Evolutionary conservation across 2,888 invertebrate species (phyloP).

Genomic region (Phaedon cochleariae): DNA sequence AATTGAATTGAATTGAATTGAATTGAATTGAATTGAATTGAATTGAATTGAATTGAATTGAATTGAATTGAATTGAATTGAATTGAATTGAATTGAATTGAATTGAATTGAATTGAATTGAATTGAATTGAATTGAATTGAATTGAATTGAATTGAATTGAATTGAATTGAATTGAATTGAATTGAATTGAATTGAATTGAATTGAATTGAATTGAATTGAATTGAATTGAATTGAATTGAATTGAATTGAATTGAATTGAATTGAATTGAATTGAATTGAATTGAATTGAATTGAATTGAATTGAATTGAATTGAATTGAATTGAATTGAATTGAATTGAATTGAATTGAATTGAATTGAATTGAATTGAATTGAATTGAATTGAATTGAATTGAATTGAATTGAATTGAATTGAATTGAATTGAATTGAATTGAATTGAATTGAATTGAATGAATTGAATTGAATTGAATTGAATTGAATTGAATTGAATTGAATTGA

Average conservation of each 20-base stretch:
- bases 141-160: conserved; percentile 15
- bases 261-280: conserved; percentile 20
- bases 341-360: conserved; percentile 11
- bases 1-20: too few species aligned
- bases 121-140: conserved; percentile 9
- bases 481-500: too few species aligned
- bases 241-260: conserved; percentile 21
- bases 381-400: not conserved
- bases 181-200: conserved; percentile 22
- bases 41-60: too few species aligned
- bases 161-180: conserved; percentile 18
- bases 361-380: conserved; percentile 20
- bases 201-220: conserved; percentile 23
- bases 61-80: too few species aligned
- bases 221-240: conserved; percentile 22
- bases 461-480: too few species aligned
- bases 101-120: too few species aligned
- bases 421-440: conserved; percentile 13
- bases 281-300: conserved; percentile 17
- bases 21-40: too few species aligned
- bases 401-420: conserved; percentile 11
- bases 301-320: conserved; percentile 21
- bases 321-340: conserved; percentile 22
- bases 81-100: too few species aligned
- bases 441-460: too few species aligned